These are phyloP conservation scores for Phallusia fumigata DNA, from an alignment of 23 tunicate genomes.

Conservation along the genomic window DNA sequence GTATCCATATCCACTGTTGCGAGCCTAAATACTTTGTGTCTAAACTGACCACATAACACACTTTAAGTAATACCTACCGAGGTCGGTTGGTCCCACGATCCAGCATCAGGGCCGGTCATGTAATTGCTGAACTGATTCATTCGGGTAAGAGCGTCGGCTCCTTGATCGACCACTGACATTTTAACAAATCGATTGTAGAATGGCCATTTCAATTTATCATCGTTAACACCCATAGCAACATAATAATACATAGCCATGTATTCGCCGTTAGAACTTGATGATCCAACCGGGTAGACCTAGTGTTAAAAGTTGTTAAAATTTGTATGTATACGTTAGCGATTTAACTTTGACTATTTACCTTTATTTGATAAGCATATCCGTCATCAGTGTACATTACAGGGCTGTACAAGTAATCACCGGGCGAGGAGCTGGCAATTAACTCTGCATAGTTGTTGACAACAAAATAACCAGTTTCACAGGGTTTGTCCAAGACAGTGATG, in stretches of 20 bases:
- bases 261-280: slow-evolving; percentile 42
- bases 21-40: slow-evolving; percentile 6
- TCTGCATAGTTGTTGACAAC: slow-evolving; percentile 40
- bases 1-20: slow-evolving; percentile 66
- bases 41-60: neutral
- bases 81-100: slow-evolving; percentile 76
- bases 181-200: slow-evolving; percentile 59
- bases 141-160: slow-evolving; percentile 48
- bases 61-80: slow-evolving; percentile 9
- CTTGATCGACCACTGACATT: slow-evolving; percentile 70
- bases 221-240: slow-evolving; percentile 64
- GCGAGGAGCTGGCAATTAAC: slow-evolving; percentile 27
- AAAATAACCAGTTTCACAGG: slow-evolving; percentile 77
- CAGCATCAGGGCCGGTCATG: slow-evolving; percentile 49
- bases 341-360: slow-evolving; percentile 37
- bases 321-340: neutral
- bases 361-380: slow-evolving; percentile 76
- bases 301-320: neutral
- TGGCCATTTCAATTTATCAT: slow-evolving; percentile 82
- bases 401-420: slow-evolving; percentile 48
- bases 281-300: slow-evolving; percentile 74
- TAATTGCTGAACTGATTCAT: slow-evolving; percentile 43
- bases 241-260: slow-evolving; percentile 76
- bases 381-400: slow-evolving; percentile 70
- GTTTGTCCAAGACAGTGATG: slow-evolving; percentile 76